Conservation (phyloP, 2,888 invertebrate species). For the Cerceris ruficornis region DNA sequence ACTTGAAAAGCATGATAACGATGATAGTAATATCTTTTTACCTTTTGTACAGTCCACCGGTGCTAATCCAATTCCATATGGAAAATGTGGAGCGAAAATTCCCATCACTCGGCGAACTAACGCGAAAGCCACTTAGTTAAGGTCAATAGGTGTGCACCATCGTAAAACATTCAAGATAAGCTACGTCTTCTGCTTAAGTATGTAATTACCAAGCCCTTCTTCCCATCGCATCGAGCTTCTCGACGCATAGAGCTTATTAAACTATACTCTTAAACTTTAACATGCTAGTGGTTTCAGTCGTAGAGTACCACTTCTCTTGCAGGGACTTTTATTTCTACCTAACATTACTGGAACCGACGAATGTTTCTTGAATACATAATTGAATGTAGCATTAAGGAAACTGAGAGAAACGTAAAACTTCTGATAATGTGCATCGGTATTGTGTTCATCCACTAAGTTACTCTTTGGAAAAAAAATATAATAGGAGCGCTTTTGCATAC, state of each 20-base stretch:
- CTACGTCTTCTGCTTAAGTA: slow-evolving; percentile 29
- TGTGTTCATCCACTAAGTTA: too few species aligned
- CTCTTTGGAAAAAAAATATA: too few species aligned
- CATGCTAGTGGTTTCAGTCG: not conserved
- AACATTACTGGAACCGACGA: too few species aligned
- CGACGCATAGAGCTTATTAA: slow-evolving; percentile 15
- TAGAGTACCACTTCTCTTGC: too few species aligned
- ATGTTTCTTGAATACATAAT: too few species aligned
- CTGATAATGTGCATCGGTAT: too few species aligned
- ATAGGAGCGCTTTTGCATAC: too few species aligned
- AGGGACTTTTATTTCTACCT: too few species aligned
- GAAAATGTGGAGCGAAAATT: not conserved
- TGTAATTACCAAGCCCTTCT: slow-evolving; percentile 33
- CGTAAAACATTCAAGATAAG: slow-evolving; percentile 34
- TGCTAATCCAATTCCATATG: not conserved
- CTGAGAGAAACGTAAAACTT: too few species aligned
- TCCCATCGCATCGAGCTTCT: not conserved
- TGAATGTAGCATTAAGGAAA: too few species aligned
- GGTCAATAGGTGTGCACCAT: slow-evolving; percentile 11
- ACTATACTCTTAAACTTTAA: not conserved
- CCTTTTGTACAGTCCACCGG: not conserved
- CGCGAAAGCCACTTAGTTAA: slow-evolving; percentile 15
- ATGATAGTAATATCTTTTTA: slow-evolving; percentile 7
- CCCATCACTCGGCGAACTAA: not conserved
- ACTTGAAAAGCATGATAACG: slow-evolving; percentile 22